Conservation (phyloP, 2,888 invertebrate genomes). For the Apodemia duryi region DNA sequence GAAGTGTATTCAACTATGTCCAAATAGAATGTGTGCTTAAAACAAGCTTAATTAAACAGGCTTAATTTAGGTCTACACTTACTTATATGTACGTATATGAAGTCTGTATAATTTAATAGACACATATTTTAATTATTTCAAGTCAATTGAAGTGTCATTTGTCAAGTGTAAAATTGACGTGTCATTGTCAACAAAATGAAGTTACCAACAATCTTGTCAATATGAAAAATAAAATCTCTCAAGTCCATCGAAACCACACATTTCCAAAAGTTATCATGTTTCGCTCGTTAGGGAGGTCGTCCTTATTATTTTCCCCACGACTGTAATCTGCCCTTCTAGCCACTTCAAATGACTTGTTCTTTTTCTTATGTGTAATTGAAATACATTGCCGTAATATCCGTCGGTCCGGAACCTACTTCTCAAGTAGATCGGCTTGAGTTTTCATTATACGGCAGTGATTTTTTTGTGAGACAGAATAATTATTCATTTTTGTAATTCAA, state of each 20-base stretch:
- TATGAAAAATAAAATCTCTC: slow-evolving; percentile 4
- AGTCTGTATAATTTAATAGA: too few relatives aligned
- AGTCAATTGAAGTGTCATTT: too few relatives aligned
- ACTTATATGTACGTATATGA: too few relatives aligned
- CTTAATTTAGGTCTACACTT: too few relatives aligned
- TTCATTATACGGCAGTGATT: slow-evolving; percentile 75
- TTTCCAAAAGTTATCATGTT: slow-evolving; percentile 59
- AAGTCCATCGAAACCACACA: slow-evolving; percentile 45
- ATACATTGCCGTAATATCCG: slow-evolving; percentile 79
- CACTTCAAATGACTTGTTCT: slow-evolving; percentile 78
- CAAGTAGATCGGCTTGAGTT: slow-evolving; percentile 72
- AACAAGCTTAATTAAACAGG: too few relatives aligned
- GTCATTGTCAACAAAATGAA: too few relatives aligned
- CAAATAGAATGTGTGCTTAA: too few relatives aligned
- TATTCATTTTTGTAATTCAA: slow-evolving; percentile 70
- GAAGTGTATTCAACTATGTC: too few relatives aligned
- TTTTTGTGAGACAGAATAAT: slow-evolving; percentile 70
- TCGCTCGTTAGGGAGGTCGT: slow-evolving; percentile 67
- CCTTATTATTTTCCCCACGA: slow-evolving; percentile 71
- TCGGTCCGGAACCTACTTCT: slow-evolving; percentile 69
- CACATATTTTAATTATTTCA: too few relatives aligned
- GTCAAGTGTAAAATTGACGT: too few relatives aligned
- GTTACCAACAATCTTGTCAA: too few relatives aligned
- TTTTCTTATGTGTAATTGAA: slow-evolving; percentile 79
- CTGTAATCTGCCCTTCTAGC: slow-evolving; percentile 57